phyloP scores from a whole-genome alignment of 1,140 invertebrate genomes.

The Drosophila tristis region DNA sequence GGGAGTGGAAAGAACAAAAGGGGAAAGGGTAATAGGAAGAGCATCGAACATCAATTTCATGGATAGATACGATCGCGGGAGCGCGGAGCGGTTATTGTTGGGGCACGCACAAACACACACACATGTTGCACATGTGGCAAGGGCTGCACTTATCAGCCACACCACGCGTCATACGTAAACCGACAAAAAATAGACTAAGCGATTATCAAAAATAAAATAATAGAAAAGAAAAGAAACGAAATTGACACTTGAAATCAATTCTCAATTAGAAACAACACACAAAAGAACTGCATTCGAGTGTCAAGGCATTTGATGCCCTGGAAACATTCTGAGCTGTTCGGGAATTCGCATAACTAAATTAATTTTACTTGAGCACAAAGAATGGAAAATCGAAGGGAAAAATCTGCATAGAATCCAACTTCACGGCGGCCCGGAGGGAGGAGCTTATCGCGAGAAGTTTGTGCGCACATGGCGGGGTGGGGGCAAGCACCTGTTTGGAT shows the following conservation, averaged over 20 bases:
- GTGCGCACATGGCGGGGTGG: too few relatives aligned
- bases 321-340: too few relatives aligned
- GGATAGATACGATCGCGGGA: conserved; percentile 31
- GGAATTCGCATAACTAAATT: too few relatives aligned
- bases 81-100: conserved; percentile 2
- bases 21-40: conserved; percentile 14
- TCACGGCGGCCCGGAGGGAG: too few relatives aligned
- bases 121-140: conserved; percentile 36
- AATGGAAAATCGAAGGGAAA: too few relatives aligned
- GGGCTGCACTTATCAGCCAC: conserved; percentile 49
- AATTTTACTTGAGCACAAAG: too few relatives aligned
- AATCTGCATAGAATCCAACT: too few relatives aligned
- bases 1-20: neutral
- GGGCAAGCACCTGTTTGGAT: too few relatives aligned
- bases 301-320: neutral
- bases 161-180: neutral
- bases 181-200: conserved; percentile 6
- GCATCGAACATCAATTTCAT: conserved; percentile 45
- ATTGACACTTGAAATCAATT: conserved; percentile 65
- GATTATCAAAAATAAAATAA: conserved; percentile 23
- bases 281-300: neutral
- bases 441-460: too few relatives aligned
- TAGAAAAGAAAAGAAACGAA: conserved; percentile 11
- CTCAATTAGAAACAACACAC: conserved; percentile 30
- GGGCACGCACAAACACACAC: conserved; percentile 8